Conservation (phyloP, 2,113 vertebrate genomes). For the Bubo scandiacus region DNA sequence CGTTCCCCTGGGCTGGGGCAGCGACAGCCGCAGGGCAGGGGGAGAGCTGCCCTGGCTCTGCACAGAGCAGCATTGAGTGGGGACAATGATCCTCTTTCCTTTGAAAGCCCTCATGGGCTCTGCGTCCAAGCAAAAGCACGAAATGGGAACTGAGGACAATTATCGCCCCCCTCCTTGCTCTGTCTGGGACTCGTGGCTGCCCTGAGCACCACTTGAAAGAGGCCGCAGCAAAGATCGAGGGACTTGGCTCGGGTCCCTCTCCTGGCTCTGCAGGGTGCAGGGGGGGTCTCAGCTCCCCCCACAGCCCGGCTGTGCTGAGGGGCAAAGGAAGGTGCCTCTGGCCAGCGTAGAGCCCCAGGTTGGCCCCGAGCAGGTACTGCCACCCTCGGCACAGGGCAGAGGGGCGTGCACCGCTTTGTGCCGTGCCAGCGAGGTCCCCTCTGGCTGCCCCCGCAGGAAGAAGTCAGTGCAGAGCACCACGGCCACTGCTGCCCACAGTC, state of each 20-base stretch:
- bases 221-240: accelerated
- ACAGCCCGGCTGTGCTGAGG: accelerated
- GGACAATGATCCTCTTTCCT: background rate
- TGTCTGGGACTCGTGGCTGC: background rate
- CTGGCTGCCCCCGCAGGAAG: background rate
- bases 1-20: background rate
- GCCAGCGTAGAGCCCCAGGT: background rate
- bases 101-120: background rate
- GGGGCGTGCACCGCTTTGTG: accelerated
- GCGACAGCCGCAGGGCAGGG: accelerated
- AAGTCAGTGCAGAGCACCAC: background rate
- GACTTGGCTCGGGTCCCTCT: background rate
- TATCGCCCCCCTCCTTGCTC: background rate
- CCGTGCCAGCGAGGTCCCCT: background rate
- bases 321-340: background rate
- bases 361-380: accelerated
- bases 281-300: background rate
- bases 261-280: background rate
- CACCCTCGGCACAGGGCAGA: accelerated
- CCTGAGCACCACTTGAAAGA: background rate
- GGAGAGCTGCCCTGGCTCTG: background rate
- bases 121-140: background rate
- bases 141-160: background rate
- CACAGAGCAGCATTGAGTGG: background rate
- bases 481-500: background rate